Base-by-base conservation (phyloP, 1,140 invertebrate genomes). In the Lordiphosa clarofinis region DNA sequence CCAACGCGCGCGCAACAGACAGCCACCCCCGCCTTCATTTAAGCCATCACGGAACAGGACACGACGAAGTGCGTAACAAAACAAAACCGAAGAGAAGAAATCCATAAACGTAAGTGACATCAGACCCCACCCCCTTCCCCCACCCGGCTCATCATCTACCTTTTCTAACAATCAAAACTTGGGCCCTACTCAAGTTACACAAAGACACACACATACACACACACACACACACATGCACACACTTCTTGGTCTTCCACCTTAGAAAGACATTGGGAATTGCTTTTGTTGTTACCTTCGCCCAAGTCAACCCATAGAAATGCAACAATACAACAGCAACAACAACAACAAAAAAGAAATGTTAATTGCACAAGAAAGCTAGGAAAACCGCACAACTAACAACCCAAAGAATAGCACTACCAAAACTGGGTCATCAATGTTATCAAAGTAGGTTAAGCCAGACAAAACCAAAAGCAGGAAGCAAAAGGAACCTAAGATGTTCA, bases 171-270 rank as follows among this genome's bases (percentile, higher is more conserved):
- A 76, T 73, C 73, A 72, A 69, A 78, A 61, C 52, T 58, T 43
- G 63, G 59, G 66, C 48, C 65, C 66, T 52, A 59, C 73, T 76
- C 73, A 37, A 52, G 43, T 76, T 73, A 63, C 69, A 43, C 28
- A 31, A 31, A 31, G 7, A 24, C 24, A 39, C 19, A 19, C 19
- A 19, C 31, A 40, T 9, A 48, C 11, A 42, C 37, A 35, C 40
- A 65, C 24, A 53, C 61, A 75, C 76, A 82, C 76, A 48, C 11
- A 42, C 37, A 35, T 38, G 60, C 24, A 53, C 61, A 75, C 76
- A 82, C 76, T 81, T 81, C 76, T 82, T 81, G 72, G 75, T 82
- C 75, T 81, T 81, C 76, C 76, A 82, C 28, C 28, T 82, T 81
- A 82, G 76, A 82, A 82, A 82, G 73, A 84, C 78, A 84, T 84